Base-by-base conservation (phyloP, 2,113 vertebrate genomes). In the Megaleporinus macrocephalus region DNA sequence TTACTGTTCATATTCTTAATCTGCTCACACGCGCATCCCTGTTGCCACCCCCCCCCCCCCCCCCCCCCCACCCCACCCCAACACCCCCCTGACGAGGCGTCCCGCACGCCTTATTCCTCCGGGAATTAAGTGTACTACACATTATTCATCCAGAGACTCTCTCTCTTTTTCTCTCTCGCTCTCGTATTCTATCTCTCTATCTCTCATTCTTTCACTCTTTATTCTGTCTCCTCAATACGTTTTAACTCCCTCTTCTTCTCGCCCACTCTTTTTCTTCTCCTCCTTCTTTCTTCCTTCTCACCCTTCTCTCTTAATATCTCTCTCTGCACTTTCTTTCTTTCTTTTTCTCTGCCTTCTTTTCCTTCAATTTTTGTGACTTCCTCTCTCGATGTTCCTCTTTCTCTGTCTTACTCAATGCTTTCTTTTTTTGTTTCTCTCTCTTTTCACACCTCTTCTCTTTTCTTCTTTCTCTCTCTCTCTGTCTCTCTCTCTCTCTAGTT, bases 1-100 rank as follows among this genome's bases (percentile, higher is more conserved):
- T 96, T 96, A 95, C 93, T 94, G 92, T 95, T 94, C 95, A 93
- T 95, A 95, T 94, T 94, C 92, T 95, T 96, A 95, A 96, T 96
- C 94, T 94, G 89, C 90, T 87, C 91, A 88, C 90, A 93, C 90
- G 93, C 93, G 92, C 91, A 86, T 91, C 93, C 93, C 90, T 93
- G 91, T n/a, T n/a, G n/a, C n/a, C n/a, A n/a, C n/a, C n/a, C n/a
- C n/a, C n/a, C n/a, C n/a, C n/a, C n/a, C n/a, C n/a, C n/a, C n/a
- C n/a, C n/a, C n/a, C n/a, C n/a, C n/a, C n/a, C n/a, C n/a, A n/a
- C n/a, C n/a, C n/a, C n/a, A n/a, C n/a, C n/a, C n/a, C n/a, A n/a
- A n/a, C n/a, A n/a, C 92, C 89, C 89, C 88, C 88, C 91, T 89
- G 93, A 89, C 91, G 92, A 90, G 92, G 87, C 30, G 90, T 83